Conservation (phyloP, 1,140 invertebrate species). For the Eurosta solidaginis region DNA sequence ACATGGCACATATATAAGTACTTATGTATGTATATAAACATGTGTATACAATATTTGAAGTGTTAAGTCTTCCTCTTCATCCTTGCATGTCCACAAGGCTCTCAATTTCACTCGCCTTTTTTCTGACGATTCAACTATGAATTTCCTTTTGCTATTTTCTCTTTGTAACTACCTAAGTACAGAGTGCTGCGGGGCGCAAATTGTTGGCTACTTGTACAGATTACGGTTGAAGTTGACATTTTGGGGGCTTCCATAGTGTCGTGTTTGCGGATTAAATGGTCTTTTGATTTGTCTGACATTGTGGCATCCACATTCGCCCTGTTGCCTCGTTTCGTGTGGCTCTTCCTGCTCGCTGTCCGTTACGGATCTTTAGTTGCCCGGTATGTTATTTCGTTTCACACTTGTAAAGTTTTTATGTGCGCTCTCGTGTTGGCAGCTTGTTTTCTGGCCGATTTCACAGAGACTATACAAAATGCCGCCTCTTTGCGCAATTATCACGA, state of each 20-base stretch:
- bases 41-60: neutral
- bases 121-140: conserved; percentile 22
- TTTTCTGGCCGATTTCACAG: conserved; percentile 23
- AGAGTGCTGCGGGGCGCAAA: neutral
- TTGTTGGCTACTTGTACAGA: neutral
- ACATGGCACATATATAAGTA: neutral
- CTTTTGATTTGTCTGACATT: conserved; percentile 30
- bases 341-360: neutral
- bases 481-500: neutral
- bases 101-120: neutral
- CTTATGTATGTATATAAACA: neutral
- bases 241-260: conserved; percentile 21
- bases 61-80: neutral
- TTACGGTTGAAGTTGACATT: conserved; percentile 26
- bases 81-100: neutral
- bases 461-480: neutral
- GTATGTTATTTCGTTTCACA: neutral
- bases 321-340: neutral
- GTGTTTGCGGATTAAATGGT: conserved; percentile 32
- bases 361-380: neutral
- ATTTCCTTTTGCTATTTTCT: conserved; percentile 20
- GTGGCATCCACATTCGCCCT: conserved; percentile 6
- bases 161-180: neutral
- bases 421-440: conserved; percentile 7
- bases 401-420: neutral